Base-by-base conservation (phyloP, 2,797 vertebrate genomes). In the Eulemur mongoz region DNA sequence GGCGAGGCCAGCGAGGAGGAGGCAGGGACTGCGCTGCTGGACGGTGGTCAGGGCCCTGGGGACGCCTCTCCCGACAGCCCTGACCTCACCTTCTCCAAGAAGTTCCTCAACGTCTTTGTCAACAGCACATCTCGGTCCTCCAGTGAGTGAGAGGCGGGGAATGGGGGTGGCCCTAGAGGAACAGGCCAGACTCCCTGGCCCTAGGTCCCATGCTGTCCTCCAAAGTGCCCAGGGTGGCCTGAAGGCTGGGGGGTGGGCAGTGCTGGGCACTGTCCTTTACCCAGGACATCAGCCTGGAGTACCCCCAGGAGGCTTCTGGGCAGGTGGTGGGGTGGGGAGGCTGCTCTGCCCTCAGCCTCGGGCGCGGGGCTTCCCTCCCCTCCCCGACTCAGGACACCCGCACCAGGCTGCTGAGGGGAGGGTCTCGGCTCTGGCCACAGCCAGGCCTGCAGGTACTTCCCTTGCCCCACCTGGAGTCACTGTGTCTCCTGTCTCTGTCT, bases 71-170 rank as follows among this genome's bases (percentile, higher is more conserved):
- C 99, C 1, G 99, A 99, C 0, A 99, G 99, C 96, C 99, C 99
- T 0, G 99, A 99, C 97, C 98, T 99, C 90, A 99, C 99, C 18
- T 99, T 99, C 98, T 99, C 99, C 97, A 99, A 99, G 98, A 99
- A 99, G 98, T 99, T 99, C 98, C 99, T 99, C 97, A 99, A 99
- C 0, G 99, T 99, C 96, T 99, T 99, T 0, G 99, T 99, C 98
- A 99, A 99, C 98, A 99, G 99, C 98, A 99, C 99, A 4, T 99
- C 99, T 0, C 99, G 99, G 38, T 99, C 99, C 90, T 99, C 99
- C 97, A 99, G 99, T 99, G 95, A 99, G 99, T 99, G 86, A 0
- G 7, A 11, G 38, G 40, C 0, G 52, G 93, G 48, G 35, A 5
- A 0, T 1, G 32, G 38, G 20, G 52, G 85, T 4, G 43, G 18